These are phyloP conservation scores for Hyphantria cunea DNA, from an alignment of 1,140 invertebrate species.

Conservation along the genomic window DNA sequence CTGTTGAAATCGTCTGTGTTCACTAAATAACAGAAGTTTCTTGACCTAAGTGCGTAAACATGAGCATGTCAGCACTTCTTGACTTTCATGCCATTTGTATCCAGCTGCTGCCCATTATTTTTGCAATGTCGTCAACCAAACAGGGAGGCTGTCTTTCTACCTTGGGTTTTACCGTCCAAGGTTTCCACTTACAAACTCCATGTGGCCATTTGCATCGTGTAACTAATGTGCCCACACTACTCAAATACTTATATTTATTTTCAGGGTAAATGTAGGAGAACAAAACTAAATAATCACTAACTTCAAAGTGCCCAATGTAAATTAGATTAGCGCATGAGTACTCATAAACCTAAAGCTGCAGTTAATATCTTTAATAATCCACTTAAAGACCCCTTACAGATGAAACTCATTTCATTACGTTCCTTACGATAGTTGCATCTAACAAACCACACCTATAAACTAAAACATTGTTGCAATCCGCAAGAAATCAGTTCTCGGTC, in stretches of 20 bases:
- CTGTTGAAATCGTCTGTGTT: too few relatives aligned
- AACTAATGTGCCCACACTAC: background rate
- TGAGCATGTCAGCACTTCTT: too few relatives aligned
- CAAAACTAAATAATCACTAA: background rate
- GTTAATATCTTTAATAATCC: conserved; percentile 44
- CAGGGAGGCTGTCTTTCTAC: too few relatives aligned
- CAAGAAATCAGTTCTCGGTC: conserved; percentile 52
- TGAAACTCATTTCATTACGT: conserved; percentile 66
- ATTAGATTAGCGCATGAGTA: conserved; percentile 2
- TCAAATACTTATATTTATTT: background rate
- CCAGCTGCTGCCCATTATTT: too few relatives aligned
- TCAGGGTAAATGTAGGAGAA: background rate
- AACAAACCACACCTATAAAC: conserved; percentile 52
- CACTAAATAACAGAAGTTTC: too few relatives aligned
- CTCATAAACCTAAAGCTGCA: conserved; percentile 12
- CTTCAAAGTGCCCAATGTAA: background rate
- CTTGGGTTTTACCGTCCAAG: too few relatives aligned
- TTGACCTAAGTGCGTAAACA: too few relatives aligned
- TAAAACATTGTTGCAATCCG: conserved; percentile 65
- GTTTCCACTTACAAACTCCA: too few relatives aligned
- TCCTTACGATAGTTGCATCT: conserved; percentile 57
- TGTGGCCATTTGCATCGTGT: too few relatives aligned
- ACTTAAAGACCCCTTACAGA: conserved; percentile 52
- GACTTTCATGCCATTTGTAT: too few relatives aligned
- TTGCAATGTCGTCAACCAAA: too few relatives aligned